Base-by-base conservation (phyloP, 2,888 invertebrate genomes). In the Caenorhabditis uteleia region DNA sequence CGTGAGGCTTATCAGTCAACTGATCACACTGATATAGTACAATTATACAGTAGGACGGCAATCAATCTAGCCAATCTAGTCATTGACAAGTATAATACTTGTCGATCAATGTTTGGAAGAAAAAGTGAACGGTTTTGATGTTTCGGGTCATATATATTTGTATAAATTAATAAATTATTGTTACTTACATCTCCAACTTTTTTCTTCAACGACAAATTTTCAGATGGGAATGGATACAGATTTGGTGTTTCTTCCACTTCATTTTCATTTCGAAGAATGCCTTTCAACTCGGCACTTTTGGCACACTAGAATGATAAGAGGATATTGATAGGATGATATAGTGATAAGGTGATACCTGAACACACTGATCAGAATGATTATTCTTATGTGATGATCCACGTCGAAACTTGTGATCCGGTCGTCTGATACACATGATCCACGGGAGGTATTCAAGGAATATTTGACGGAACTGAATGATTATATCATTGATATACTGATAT, bases 361-460 rank as follows among this genome's bases (percentile, higher is more conserved):
- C 61, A 50, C 68, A 71, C 34, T 68, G 62, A 26, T 60, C 57
- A 3, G 49, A 36, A 10, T 56, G 42, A 10, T 45, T 26, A 12
- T 56, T 53, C 14, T 49, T 40, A 8, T 59, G 40, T 4, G 54
- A 58, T 25, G 53, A 50, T 27, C 57, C 61, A 12, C 38, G 33
- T 3, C 55, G 50, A 31, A 70, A 70, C 21, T 57, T 57, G 50
- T 70, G 59, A 48, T 68, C 66, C 0, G 77, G 77, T 10, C 77
- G 48, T 39, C 57, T 65, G 74, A 77, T 74, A 36, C 74, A 34
- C 45, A 77, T 59, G 4, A 65, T 8, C 76, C 76, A 77, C 3
- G 77, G 77, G 14, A 77, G 59, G 56, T 65, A 74, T 21, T 74
- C 76, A 18, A 77, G 58, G 45, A 77, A 77, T 14, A 77, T 48